Base-by-base conservation (phyloP, 2,113 vertebrate species). In the Planiliza haematocheilus region DNA sequence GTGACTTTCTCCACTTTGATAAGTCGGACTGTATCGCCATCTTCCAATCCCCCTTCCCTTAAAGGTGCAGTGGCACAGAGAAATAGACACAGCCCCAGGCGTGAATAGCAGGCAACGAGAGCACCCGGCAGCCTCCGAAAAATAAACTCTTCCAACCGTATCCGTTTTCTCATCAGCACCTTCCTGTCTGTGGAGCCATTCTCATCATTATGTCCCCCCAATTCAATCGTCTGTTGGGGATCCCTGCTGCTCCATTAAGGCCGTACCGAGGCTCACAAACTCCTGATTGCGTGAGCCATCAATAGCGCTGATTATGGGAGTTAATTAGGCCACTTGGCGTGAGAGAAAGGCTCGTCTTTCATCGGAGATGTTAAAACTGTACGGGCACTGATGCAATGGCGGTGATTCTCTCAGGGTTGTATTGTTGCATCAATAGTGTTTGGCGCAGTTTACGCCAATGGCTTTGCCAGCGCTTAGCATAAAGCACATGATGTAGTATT, bases 251-350 rank as follows among this genome's bases (percentile, higher is more conserved):
- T 89, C 75, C 64, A 85, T 85, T 87, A 85, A 81, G 65, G 48
- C 74, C 71, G 46, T 55, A 60, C 49, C 14, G 55, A 66, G 83
- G 49, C 79, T 74, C 74, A 78, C 82, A 81, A 81, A 67, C 53
- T 76, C 24, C 76, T 71, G 79, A 86, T 85, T 86, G 77, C 77
- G 55, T 61, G 72, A 65, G 68, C 79, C 82, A 76, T 86, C 81
- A 86, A 82, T 85, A 74, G 82, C 72, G 10, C 63, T 79, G 83
- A 89, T 88, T 90, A 88, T 70, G 48, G 45, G 72, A 84, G 83
- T 88, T 93, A 90, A 92, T 90, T 81, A 85, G 71, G 57, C 13
- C 51, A 59, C 83, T 50, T 55, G 61, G 65, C 46, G 36, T 48
- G 68, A 73, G 17, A 79, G 41, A 74, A 70, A 66, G 4, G 10